Percentiles rank a stretch among this genome's conserved stretches.
phyloP scores from a whole-genome alignment of 2,113 vertebrate genomes.

The Globicephala melas region DNA sequence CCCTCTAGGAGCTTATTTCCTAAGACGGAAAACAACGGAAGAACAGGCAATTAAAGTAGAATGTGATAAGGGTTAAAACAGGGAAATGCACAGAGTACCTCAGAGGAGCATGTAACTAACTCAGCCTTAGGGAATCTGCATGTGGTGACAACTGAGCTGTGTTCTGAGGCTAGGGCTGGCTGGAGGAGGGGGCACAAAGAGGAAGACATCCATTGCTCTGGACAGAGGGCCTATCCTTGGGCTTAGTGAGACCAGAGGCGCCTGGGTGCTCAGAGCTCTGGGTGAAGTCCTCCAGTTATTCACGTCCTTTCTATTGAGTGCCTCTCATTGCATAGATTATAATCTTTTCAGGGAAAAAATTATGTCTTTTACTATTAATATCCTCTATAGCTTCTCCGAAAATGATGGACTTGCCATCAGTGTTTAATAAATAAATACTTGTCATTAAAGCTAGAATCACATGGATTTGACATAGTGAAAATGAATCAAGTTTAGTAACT shows the following conservation, averaged over 20 bases:
- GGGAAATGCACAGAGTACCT: neutral
- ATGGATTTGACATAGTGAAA: neutral
- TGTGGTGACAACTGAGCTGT: neutral
- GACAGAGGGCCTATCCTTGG: neutral
- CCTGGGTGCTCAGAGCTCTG: neutral
- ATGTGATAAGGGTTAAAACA: neutral
- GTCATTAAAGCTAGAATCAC: neutral
- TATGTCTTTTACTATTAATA: neutral
- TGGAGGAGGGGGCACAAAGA: neutral
- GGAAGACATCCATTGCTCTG: neutral
- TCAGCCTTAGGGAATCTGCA: neutral
- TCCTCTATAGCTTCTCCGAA: neutral
- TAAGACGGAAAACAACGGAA: neutral
- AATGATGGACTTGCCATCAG: neutral
- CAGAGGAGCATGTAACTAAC: neutral
- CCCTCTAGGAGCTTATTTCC: neutral
- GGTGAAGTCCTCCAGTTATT: neutral
- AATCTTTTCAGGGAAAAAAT: neutral
- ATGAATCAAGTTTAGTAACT: conserved; percentile 7
- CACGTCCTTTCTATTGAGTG: neutral
- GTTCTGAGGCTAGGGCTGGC: neutral
- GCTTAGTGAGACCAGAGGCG: neutral
- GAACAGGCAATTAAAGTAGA: no score
- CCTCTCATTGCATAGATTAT: neutral
- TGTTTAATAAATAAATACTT: conserved; percentile 8